Evolutionary conservation across 2,113 vertebrate genomes (phyloP).

Genomic region (Thinocorus orbignyianus): DNA sequence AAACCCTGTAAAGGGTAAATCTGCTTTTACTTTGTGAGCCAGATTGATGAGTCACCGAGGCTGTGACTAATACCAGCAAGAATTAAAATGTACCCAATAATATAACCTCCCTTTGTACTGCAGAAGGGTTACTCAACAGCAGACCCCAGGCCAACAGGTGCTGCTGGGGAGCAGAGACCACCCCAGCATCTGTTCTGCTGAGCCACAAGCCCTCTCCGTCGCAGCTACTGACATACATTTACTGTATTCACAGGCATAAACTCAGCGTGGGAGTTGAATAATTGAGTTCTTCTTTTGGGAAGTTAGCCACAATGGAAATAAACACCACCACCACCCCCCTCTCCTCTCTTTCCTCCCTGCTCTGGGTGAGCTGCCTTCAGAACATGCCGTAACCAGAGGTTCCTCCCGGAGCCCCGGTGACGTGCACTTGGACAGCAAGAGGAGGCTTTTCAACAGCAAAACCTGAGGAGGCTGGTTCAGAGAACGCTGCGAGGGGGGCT

Average conservation of each 20-base stretch:
- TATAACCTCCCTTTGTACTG: slow-evolving; percentile 35
- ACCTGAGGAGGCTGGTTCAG: background rate
- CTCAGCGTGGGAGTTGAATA: background rate
- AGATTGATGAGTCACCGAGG: slow-evolving; percentile 74
- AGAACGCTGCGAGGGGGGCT: background rate
- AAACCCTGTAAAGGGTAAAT: slow-evolving; percentile 69
- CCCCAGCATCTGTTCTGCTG: background rate
- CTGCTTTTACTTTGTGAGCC: slow-evolving; percentile 74
- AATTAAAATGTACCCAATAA: slow-evolving; percentile 56
- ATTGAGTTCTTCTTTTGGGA: background rate
- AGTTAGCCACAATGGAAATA: background rate
- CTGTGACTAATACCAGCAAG: slow-evolving; percentile 72
- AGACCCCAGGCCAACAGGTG: background rate
- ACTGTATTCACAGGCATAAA: background rate
- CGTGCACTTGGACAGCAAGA: fast-evolving
- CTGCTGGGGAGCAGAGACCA: background rate
- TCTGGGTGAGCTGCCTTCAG: background rate
- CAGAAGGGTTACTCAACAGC: background rate
- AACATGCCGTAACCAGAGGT: background rate
- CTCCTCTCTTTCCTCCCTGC: background rate
- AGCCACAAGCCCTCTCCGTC: fast-evolving
- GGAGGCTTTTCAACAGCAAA: background rate
- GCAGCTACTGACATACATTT: background rate
- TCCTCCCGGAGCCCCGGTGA: background rate
- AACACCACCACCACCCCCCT: background rate